These are phyloP conservation scores for Mactromeris polynyma DNA, from an alignment of 2,888 invertebrate species.

Conservation along the genomic window DNA sequence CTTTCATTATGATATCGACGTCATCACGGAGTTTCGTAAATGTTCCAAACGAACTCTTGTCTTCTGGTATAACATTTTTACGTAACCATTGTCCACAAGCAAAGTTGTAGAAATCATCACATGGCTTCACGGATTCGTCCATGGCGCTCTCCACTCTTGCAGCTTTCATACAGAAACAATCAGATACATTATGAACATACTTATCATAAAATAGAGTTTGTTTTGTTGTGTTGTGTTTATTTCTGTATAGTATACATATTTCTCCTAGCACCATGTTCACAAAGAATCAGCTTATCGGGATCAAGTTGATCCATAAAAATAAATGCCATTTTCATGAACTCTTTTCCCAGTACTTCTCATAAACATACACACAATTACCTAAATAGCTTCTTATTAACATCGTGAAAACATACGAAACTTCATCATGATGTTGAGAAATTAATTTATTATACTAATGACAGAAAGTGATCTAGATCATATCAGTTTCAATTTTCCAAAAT, in stretches of 20 bases:
- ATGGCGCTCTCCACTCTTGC: conserved; percentile 69
- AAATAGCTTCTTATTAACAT: too few species aligned
- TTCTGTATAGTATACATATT: not conserved
- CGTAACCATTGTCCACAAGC: conserved; percentile 77
- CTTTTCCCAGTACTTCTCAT: too few species aligned
- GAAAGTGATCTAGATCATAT: too few species aligned
- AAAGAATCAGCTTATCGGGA: too few species aligned
- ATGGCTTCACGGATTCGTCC: conserved; percentile 72
- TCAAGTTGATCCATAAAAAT: too few species aligned
- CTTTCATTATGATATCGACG: conserved; percentile 63
- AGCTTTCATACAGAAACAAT: too few species aligned
- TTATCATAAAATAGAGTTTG: not conserved
- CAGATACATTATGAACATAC: not conserved
- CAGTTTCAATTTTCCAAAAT: too few species aligned
- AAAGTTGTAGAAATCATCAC: conserved; percentile 78
- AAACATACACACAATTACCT: too few species aligned
- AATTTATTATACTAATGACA: too few species aligned
- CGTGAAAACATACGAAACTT: too few species aligned
- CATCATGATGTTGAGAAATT: too few species aligned
- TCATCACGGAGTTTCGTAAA: conserved; percentile 67
- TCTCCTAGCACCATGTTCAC: too few species aligned
- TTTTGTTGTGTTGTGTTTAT: not conserved
- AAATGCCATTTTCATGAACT: not conserved
- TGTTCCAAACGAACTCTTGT: conserved; percentile 64
- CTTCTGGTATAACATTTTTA: conserved; percentile 74